Evolutionary conservation across 2,888 invertebrate species (phyloP), one percentile per base, ranked within the genome.

Genomic region (Erebia epiphron): DNA sequence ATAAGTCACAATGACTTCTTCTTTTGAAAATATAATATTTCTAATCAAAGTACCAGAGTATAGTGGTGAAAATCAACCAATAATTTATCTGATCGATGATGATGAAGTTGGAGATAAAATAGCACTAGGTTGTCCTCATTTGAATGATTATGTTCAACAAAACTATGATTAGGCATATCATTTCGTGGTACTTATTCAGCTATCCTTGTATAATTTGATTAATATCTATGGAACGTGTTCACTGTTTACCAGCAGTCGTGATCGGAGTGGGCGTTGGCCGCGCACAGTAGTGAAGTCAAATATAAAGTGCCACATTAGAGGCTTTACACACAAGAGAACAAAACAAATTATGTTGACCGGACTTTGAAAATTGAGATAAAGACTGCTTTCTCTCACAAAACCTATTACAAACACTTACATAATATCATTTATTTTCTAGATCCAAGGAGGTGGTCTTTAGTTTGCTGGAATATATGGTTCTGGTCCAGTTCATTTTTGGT

Each of bases 191-290:
- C 54, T 56, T 57, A n/a, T 57, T n/a, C 41, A 14, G 9, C 41
- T 21, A 67, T 65, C 67, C 64, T 67, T 61, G 67, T 43, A 57
- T 69, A 66, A 16, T 65, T 64, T 72, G 70, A 72, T 60, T 67
- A 64, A 67, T 70, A 69, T 60, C 16, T 65, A 60, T 64, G 63
- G 60, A 67, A 46, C 43, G 63, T 72, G 72, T 50, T 68, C 21
- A 56, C 56, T 70, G 67, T 56, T 67, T 65, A 65, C 56, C 14
- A 66, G 35, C 43, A 57, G 66, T 54, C 56, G 66, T 56, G 56
- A 56, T 35, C 18, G 41, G 18, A 43, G 72, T 65, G 67, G 72
- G 72, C 54, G 69, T 49, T 8, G 64, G 50, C 52, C 18, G 54
- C 56, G 54, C 50, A 46, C 49, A 60, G 52, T 68, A 46, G 66